Conservation (phyloP, 2,797 vertebrate species). For the Emydoidea blandingii region DNA sequence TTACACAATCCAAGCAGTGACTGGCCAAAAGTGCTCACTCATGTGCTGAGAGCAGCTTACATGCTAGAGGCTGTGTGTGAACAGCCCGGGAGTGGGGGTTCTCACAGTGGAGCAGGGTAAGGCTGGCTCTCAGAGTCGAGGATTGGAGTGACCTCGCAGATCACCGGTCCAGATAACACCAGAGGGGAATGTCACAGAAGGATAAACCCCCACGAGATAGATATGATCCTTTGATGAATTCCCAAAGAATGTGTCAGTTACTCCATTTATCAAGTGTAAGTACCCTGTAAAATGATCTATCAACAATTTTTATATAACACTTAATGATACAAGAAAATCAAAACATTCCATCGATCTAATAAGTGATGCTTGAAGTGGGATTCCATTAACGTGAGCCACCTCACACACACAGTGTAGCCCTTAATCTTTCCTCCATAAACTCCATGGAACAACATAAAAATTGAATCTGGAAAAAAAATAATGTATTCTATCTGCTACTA, state of each 20-base stretch:
- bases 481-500: neutral
- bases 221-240: constrained; percentile 19
- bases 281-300: neutral
- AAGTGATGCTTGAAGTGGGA: neutral
- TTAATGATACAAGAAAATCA: neutral
- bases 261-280: neutral
- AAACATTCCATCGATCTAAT: neutral
- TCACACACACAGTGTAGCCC: neutral
- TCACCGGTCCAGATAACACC: too few relatives aligned
- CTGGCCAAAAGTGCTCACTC: too few relatives aligned
- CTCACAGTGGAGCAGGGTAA: too few relatives aligned
- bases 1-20: too few relatives aligned
- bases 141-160: too few relatives aligned
- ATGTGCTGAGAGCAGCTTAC: too few relatives aligned
- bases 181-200: neutral
- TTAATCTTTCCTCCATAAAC: neutral
- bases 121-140: too few relatives aligned
- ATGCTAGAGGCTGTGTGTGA: too few relatives aligned
- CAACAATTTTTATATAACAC: neutral
- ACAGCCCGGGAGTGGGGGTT: too few relatives aligned
- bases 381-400: neutral
- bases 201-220: neutral
- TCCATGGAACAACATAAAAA: neutral
- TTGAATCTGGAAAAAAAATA: neutral
- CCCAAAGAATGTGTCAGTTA: neutral